phyloP scores from a whole-genome alignment of 2,888 invertebrate genomes.

The Anorthoa munda region DNA sequence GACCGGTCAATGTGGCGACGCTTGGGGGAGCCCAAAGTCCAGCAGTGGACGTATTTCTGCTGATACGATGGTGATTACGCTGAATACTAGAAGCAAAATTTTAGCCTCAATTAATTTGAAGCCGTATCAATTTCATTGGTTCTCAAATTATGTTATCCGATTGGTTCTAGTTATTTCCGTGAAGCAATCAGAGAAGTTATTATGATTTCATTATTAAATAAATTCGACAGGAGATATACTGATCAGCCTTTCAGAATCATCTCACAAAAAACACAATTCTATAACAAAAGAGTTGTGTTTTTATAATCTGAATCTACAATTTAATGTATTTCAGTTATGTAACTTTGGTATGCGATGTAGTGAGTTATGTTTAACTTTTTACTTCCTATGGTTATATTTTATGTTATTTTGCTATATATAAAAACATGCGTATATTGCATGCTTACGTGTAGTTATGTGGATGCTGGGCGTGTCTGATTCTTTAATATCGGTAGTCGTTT shows the following conservation, averaged over 20 bases:
- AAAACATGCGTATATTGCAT: neutral
- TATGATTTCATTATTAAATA: neutral
- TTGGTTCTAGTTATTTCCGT: neutral
- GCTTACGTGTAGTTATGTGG: conserved; percentile 38
- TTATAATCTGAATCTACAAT: neutral
- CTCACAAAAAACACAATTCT: neutral
- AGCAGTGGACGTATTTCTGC: too few species aligned
- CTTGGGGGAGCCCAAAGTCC: too few species aligned
- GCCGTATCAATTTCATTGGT: neutral
- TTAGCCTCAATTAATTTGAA: neutral
- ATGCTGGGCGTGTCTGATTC: conserved; percentile 8
- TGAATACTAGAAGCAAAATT: neutral
- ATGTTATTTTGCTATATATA: conserved; percentile 24
- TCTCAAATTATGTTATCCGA: neutral
- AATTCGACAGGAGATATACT: neutral
- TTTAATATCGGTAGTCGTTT: conserved; percentile 2
- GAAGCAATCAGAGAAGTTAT: neutral
- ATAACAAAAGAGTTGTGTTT: too few species aligned
- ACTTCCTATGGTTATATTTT: conserved; percentile 41
- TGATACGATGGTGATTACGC: neutral
- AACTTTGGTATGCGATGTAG: conserved; percentile 13
- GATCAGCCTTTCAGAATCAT: neutral
- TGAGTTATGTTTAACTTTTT: conserved; percentile 15
- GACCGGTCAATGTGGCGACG: too few species aligned
- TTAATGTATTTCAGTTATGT: conserved; percentile 16